Evolutionary conservation across 2,113 vertebrate species (phyloP), one percentile per base, ranked within the genome.

Genomic region (Leptosomus discolor): DNA sequence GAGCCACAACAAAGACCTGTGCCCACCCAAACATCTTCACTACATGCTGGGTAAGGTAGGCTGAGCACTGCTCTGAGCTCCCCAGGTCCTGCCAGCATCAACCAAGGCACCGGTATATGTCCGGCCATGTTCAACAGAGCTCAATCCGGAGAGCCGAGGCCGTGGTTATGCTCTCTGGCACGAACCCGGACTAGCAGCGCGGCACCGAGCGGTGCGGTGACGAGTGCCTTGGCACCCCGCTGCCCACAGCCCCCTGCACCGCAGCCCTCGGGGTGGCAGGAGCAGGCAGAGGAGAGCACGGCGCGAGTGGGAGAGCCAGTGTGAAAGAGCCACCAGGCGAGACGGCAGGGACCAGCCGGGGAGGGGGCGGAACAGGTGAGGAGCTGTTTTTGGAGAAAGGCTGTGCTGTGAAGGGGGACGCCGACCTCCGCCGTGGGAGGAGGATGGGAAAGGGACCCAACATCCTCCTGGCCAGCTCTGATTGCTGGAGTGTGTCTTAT

Each of bases 331-430:
- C 48, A 37, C 34, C 27, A 3, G 34, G 43, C 5, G 8, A 60
- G 54, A 21, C 0, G 6, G n/a, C 60, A 15, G 19, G 34, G 16
- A 53, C 46, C 74, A 69, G 45, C 30, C 2, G 1, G 63, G 26
- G 43, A 36, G 43, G 1, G 2, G 23, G 29, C 4, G 18, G 32
- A 29, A 29, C 0, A 4, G 78, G 34, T 1, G 0, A 67, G 43
- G 45, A 48, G 69, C 37, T 37, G 45, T 8, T 67, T 43, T 51
- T 1, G 7, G 53, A 37, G 69, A 43, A 54, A 3, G 7, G 45
- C 58, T 9, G 36, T 3, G 4, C 50, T 36, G 41, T 6, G 17
- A 64, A 50, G 50, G 10, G 32, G 15, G 53, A 17, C 1, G 10
- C 54, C 23, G 17, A 17, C 54, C 30, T 22, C 48, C 24, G 2